Evolutionary conservation across 2,797 vertebrate genomes (phyloP), one percentile per base, ranked within the genome.

Genomic region (Pelodytes ibericus): DNA sequence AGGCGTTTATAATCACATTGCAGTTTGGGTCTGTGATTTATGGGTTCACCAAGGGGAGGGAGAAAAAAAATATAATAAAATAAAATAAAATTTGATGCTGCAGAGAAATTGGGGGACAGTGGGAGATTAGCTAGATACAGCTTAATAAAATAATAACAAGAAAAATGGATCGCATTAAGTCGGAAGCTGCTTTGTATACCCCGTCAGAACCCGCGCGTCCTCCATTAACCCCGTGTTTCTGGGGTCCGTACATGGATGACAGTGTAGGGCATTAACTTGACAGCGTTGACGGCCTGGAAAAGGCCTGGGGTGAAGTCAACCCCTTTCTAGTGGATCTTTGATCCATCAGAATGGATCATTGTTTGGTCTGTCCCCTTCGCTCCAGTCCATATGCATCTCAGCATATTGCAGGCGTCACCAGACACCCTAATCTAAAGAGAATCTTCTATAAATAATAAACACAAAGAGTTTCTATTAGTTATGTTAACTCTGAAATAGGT

Each of bases 91-190:
- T 65, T 91, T 91, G 91, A 91, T 89, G 92, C 91, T 87, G 84
- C 88, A 79, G 86, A 92, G 90, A 92, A 88, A 93, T 92, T 87
- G 88, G 89, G 92, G 88, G 88, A 92, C n/a, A n/a, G n/a, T n/a
- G 92, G 87, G 91, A 91, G 88, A 91, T 91, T 91, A 92, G 89
- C 89, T 89, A 91, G 88, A 91, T 96, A 94, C 94, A 94, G 91
- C 94, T 95, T 96, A 96, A 97, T 96, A 94, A 96, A 97, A 96
- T 96, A 96, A 97, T 97, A 97, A 95, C 94, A 94, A 91, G 88
- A 90, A 85, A 87, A 92, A 90, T 90, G 63, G 44, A 72, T 79
- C 62, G 70, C 70, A 73, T 79, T 79, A 79, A 59, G 56, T 73
- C 68, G 22, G n/a, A 25, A 47, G 63, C 36, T 27, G 63, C 36